Base-by-base conservation (phyloP, 2,797 vertebrate species). In the Carduelis carduelis region DNA sequence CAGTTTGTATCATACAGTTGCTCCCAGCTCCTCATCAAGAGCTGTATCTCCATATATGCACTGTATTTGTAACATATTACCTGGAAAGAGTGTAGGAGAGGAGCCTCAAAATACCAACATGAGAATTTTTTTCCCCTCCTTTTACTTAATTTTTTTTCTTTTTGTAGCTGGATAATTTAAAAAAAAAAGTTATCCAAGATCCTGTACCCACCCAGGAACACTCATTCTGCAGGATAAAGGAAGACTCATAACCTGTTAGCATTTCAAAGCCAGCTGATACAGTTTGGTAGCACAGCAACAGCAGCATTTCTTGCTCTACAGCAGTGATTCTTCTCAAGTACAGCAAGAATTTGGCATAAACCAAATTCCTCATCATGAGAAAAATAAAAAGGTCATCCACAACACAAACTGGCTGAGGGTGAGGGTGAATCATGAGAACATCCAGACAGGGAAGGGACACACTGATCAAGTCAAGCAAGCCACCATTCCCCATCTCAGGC, bases 341-440 rank as follows among this genome's bases (percentile, higher is more conserved):
- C 41, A 95, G 79, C 39, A 87, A 83, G 82, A 92, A 85, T 74
- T 96, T 61, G 89, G 46, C 39, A 66, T 3, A 27, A 92, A 85
- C 77, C 83, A 95, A 93, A 88, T 68, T 87, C 74, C 19, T 93
- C 37, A 68, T 34, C 8, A 22, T 37, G 28, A 23, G 15, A 4
- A 39, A 41, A 13, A 26, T 26, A 16, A 28, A 46, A 50, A 72
- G n/a, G 44, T 41, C 21, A 86, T 26, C 65, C 69, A 64, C 49
- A 70, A 56, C 24, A 88, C 39, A 76, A 72, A 78, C 17, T 72
- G 66, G 49, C 41, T 23, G 27, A 79, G 74, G 44, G 32, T 1
- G 1, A 76, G 14, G 35, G 53, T 43, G 50, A 91, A 53, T 37
- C 43, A 81, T 35, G 69, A 53, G 64, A 76, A 91, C 35, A 77